These are phyloP conservation scores for Aphyosemion australe DNA, from an alignment of 2,113 vertebrate species.

Conservation along the genomic window DNA sequence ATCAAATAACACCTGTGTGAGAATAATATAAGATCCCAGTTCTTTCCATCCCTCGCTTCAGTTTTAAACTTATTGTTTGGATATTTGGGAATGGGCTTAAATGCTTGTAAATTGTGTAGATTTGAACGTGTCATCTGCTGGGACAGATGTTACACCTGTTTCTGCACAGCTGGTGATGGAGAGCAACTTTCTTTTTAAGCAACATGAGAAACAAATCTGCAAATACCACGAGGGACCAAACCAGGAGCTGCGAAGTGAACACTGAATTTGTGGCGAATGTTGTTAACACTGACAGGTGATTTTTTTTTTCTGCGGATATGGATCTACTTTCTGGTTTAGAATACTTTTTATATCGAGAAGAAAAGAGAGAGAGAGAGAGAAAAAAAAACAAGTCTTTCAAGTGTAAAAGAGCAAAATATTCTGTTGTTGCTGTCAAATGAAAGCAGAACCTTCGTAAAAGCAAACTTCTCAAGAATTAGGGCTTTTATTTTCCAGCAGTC, in stretches of 20 bases:
- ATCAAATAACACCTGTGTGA: background rate
- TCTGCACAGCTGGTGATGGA: conserved; percentile 15
- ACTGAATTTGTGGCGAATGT: conserved; percentile 17
- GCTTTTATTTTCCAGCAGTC: conserved; percentile 33
- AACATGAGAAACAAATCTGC: conserved; percentile 10
- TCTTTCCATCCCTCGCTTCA: background rate
- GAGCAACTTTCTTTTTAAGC: conserved; percentile 6
- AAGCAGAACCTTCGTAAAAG: conserved; percentile 20
- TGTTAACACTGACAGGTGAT: conserved; percentile 37
- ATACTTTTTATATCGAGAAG: conserved; percentile 9
- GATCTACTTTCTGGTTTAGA: conserved; percentile 40
- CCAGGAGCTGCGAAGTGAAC: conserved; percentile 11
- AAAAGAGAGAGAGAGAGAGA: background rate
- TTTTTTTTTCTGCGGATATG: conserved; percentile 38
- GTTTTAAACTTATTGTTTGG: conserved; percentile 8
- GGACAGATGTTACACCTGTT: conserved; percentile 26
- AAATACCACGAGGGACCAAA: conserved; percentile 4
- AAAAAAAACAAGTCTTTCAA: conserved; percentile 1
- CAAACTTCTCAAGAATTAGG: conserved; percentile 39
- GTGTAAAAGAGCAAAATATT: conserved; percentile 34
- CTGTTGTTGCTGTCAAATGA: conserved; percentile 51
- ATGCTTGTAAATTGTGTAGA: background rate
- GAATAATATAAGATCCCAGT: background rate
- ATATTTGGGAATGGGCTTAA: background rate
- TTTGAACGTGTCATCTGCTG: conserved; percentile 22